Evolutionary conservation across 2,797 vertebrate species (phyloP), one percentile per base, ranked within the genome.

Genomic region (Scomberomorus guttatus): DNA sequence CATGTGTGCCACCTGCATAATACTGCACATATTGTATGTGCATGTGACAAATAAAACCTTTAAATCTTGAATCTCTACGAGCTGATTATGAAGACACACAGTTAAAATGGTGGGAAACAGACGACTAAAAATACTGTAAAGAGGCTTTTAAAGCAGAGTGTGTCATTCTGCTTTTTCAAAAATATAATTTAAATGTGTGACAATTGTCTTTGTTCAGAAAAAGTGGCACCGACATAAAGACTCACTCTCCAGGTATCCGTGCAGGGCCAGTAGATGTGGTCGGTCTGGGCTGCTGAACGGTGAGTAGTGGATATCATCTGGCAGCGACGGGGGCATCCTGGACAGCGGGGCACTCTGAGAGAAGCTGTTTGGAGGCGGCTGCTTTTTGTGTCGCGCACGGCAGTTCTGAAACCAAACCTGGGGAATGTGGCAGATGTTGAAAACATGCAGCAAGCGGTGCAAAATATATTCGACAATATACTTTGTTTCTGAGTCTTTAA

Each of bases 401-500:
- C 98, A 99, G 95, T 99, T 99, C 95, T 99, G 98, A 96, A 99
- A 99, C 98, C 98, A 99, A 91, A 99, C 98, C 98, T 99, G 94
- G 22, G 54, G 73, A 84, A 93, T 87, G 57, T 72, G n/a, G 61
- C 73, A 62, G 75, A 71, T 12, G 15, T 70, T 56, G 71, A 82
- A 61, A 87, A 25, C 8, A 17, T 5, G 44, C 9, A 54, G 66
- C 29, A 12, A 17, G 46, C 9, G 39, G 56, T 12, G n/a, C 27
- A 46, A 2, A 39, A 55, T 8, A 20, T 1, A 14, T 24, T 0
- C 46, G 15, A 24, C 39, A 54, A 22, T 13, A 20, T n/a, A n/a
- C n/a, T n/a, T 44, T 44, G 42, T 44, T 34, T 34, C 34, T 9
- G 34, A 34, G 42, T 17, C 15, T 75, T 75, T 46, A 34, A 71